These are phyloP conservation scores for Megaustenia siamemsis DNA, from an alignment of 2,888 invertebrate genomes.

Conservation along the genomic window DNA sequence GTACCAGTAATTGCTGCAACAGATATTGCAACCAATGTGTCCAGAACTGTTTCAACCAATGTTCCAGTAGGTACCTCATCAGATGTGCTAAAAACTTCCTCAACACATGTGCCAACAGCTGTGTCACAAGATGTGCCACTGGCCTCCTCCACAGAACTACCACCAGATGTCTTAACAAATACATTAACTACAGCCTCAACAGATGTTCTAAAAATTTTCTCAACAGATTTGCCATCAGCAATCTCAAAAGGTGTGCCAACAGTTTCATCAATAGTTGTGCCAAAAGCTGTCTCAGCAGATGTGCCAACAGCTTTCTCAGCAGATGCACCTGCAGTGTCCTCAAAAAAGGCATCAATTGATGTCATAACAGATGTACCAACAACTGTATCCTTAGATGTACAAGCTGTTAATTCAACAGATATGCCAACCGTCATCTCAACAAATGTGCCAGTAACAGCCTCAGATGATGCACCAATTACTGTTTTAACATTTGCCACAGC, in stretches of 20 bases:
- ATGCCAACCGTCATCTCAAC: background rate
- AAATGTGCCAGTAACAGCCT: background rate
- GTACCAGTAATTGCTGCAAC: background rate
- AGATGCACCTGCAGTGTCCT: background rate
- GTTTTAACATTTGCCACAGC: background rate
- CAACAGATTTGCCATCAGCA: background rate
- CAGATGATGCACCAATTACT: background rate
- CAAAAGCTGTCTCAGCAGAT: background rate
- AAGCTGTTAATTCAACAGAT: background rate
- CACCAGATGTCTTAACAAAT: background rate
- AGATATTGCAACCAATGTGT: background rate
- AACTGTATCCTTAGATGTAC: background rate
- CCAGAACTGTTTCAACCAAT: background rate
- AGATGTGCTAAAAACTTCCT: background rate
- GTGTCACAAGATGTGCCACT: background rate
- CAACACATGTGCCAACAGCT: background rate
- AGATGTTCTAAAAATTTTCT: background rate
- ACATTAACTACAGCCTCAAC: background rate
- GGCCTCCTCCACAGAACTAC: background rate
- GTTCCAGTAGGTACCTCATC: background rate
- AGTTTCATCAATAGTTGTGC: background rate
- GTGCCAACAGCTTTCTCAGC: background rate
- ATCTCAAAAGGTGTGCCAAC: background rate
- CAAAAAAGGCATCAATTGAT: background rate
- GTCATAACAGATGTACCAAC: background rate